phyloP scores from a whole-genome alignment of 2,113 vertebrate genomes.

The Ochotona princeps region DNA sequence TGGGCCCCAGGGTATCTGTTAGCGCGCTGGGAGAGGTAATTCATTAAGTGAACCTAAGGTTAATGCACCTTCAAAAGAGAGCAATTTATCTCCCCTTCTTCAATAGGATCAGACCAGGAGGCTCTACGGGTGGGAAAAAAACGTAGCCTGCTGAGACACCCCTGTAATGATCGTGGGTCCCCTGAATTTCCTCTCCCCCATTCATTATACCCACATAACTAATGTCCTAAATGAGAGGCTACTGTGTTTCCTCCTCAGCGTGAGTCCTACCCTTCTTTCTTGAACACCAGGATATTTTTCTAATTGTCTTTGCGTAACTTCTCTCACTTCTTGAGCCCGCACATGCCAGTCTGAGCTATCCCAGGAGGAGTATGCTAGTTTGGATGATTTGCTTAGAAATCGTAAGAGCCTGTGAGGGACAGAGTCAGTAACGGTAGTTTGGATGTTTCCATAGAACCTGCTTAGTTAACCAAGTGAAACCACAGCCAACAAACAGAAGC shows the following conservation, averaged over 20 bases:
- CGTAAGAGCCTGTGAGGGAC: neutral
- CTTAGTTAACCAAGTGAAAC: constrained; percentile 38
- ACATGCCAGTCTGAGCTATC: neutral
- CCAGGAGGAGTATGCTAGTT: constrained; percentile 3
- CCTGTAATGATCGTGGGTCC: constrained; percentile 54
- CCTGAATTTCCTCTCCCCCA: constrained; percentile 46
- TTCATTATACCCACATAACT: constrained; percentile 26
- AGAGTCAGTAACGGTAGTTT: constrained; percentile 36
- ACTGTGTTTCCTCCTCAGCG: neutral
- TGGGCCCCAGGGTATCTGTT: constrained; percentile 64
- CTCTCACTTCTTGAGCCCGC: neutral
- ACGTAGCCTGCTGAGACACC: constrained; percentile 39
- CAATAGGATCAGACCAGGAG: constrained; percentile 72
- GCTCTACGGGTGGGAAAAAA: constrained; percentile 56
- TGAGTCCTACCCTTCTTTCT: neutral
- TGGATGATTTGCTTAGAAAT: constrained; percentile 46
- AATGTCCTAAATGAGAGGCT: neutral
- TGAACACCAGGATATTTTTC: constrained; percentile 18
- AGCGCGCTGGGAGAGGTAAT: constrained; percentile 73
- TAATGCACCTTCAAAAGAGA: constrained; percentile 78
- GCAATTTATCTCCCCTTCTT: constrained; percentile 75
- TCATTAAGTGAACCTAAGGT: constrained; percentile 79
- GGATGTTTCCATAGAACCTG: neutral
- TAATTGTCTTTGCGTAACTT: neutral
- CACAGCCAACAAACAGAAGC: constrained; percentile 14